phyloP scores from a whole-genome alignment of 2,888 invertebrate genomes.

The Gymnoscelis rufifasciata region DNA sequence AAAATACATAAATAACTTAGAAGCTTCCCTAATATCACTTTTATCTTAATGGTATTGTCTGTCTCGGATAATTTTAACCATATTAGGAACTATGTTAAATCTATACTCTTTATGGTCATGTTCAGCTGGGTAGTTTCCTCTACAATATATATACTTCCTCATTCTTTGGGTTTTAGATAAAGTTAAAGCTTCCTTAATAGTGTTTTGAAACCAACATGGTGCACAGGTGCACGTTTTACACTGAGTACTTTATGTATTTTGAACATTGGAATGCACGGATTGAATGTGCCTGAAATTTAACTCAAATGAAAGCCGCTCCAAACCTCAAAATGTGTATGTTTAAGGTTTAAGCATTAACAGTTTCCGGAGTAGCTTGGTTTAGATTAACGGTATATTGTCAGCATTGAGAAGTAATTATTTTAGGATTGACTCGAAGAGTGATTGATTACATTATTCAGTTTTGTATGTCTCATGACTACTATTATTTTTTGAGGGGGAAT shows the following conservation, averaged over 20 bases:
- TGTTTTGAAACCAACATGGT: not conserved
- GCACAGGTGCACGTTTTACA: not conserved
- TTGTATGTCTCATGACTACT: constrained; percentile 50
- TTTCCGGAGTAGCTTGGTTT: constrained; percentile 58
- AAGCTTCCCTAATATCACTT: not conserved
- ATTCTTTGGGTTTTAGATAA: not conserved
- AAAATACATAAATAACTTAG: constrained; percentile 56
- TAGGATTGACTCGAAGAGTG: constrained; percentile 67
- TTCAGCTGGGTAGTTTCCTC: not conserved
- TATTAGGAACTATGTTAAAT: not conserved
- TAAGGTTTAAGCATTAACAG: constrained; percentile 56
- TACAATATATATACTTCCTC: too few relatives aligned
- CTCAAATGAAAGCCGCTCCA: constrained; percentile 75
- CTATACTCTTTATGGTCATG: not conserved
- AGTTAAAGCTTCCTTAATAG: not conserved
- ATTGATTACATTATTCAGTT: constrained; percentile 79
- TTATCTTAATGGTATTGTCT: not conserved
- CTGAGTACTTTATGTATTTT: constrained; percentile 58
- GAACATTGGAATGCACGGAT: constrained; percentile 73
- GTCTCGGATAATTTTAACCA: not conserved
- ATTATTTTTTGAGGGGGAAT: constrained; percentile 69
- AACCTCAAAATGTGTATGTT: constrained; percentile 75
- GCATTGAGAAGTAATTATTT: constrained; percentile 46
- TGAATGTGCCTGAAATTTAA: constrained; percentile 72
- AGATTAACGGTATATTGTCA: constrained; percentile 59